Percentiles rank a stretch among this genome's conserved stretches.
Evolutionary conservation across 2,888 invertebrate species (phyloP).

Genomic region (Tetropium fuscum): DNA sequence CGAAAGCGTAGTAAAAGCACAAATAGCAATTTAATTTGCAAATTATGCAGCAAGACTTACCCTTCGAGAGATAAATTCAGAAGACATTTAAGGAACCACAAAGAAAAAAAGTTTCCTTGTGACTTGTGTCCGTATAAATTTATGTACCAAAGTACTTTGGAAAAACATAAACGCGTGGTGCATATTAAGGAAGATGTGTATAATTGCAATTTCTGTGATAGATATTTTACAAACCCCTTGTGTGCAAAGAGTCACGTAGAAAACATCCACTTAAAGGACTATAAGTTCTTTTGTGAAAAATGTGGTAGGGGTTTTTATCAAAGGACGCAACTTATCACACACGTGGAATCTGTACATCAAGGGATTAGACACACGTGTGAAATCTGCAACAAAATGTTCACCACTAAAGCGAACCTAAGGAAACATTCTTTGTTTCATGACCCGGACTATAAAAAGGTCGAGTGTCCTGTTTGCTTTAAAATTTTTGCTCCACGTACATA

Average conservation of each 20-base stretch:
- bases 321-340: conserved; percentile 8
- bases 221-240: conserved; percentile 4
- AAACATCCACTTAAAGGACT: conserved; percentile 8
- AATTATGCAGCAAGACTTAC: conserved; percentile 35
- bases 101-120: conserved; percentile 29
- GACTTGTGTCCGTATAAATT: conserved; percentile 5
- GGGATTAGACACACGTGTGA: conserved; percentile 19
- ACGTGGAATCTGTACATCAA: conserved; percentile 10
- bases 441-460: conserved; percentile 4
- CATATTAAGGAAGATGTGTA: conserved; percentile 14
- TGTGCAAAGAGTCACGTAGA: conserved; percentile 5
- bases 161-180: neutral
- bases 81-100: conserved; percentile 33
- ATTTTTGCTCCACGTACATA: neutral
- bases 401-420: conserved; percentile 18
- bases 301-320: conserved; percentile 23
- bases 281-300: conserved; percentile 17
- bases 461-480: conserved; percentile 7
- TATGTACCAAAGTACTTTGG: conserved; percentile 8
- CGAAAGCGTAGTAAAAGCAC: neutral
- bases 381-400: conserved; percentile 36
- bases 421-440: conserved; percentile 2
- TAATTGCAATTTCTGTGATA: conserved; percentile 15
- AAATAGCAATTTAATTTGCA: conserved; percentile 23
- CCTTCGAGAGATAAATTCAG: conserved; percentile 27